Evolutionary conservation across 2,797 vertebrate genomes (phyloP).

Genomic region (Crenuchus spilurus): DNA sequence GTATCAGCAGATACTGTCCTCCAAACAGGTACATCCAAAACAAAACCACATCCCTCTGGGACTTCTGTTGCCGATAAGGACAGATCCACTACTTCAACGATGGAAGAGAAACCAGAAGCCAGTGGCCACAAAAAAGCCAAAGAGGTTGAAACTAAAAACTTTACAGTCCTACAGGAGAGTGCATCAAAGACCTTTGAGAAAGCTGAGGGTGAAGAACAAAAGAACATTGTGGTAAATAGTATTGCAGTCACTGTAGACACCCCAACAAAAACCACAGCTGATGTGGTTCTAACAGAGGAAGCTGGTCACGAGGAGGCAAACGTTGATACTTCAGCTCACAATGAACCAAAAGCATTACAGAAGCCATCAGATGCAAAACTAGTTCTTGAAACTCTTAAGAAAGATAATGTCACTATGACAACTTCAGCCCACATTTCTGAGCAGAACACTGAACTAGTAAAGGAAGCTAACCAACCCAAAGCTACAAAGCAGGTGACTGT

Average conservation of each 20-base stretch:
- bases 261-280: slow-evolving; percentile 6
- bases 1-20: background rate
- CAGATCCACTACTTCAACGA: slow-evolving; percentile 55
- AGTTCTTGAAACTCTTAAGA: background rate
- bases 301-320: slow-evolving; percentile 45
- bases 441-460: slow-evolving; percentile 15
- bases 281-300: slow-evolving; percentile 37
- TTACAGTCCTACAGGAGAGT: background rate
- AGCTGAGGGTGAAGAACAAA: slow-evolving; percentile 9
- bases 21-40: background rate
- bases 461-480: slow-evolving; percentile 16
- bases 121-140: slow-evolving; percentile 55
- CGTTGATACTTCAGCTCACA: background rate
- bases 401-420: background rate
- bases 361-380: slow-evolving; percentile 39
- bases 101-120: slow-evolving; percentile 29
- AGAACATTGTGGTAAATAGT: slow-evolving; percentile 9
- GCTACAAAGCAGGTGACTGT: background rate
- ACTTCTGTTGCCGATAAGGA: background rate
- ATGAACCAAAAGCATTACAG: slow-evolving; percentile 24
- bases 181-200: slow-evolving; percentile 7
- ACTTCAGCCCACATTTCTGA: background rate
- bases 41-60: background rate
- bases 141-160: slow-evolving; percentile 23
- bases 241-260: slow-evolving; percentile 18